Evolutionary conservation across 2,888 invertebrate species (phyloP), one percentile per base, ranked within the genome.

Genomic region (Onchidella celtica): DNA sequence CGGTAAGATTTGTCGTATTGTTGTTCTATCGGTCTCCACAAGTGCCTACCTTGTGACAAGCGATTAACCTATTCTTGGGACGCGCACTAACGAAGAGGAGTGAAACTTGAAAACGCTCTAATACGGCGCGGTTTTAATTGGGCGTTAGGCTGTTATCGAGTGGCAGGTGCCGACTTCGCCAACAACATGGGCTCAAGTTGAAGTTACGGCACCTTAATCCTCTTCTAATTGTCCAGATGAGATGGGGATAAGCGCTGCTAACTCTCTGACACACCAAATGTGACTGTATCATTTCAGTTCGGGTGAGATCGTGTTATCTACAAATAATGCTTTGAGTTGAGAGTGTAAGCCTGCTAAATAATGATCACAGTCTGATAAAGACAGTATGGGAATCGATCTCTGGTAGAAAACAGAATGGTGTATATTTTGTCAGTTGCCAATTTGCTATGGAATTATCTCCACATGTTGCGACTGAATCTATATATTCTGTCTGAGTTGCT

Each of bases 91-190:
- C 63, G 36, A 57, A 59, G 36, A 14, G 36, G 38, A 36, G 11
- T 40, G 40, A 63, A 74, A 63, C 40, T 29, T 59, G n/a, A 1
- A 11, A 17, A 74, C 2, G 34, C n/a, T 38, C 55, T 9, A 47
- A 27, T 65, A 4, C 40, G 6, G 29, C 40, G 63, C 27, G 1
- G 65, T 40, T 65, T 75, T 75, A 75, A 75, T 75, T 75, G 75
- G 38, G 40, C 47, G 63, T 14, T 29, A 32, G 47, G 21, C 4
- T 75, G 32, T 65, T 65, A 40, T 55, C 32, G 14, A 65, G 47
- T 75, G 75, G 65, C 75, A 65, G 63, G 65, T 74, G 65, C 29
- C 74, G 61, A 40, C 65, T 21, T n/a, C 29, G 34, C 32, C n/a
- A 57, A 32, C 55, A 72, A 14, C 27, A 17, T n/a, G 63, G 0